Evolutionary conservation across 2,797 vertebrate genomes (phyloP).

Genomic region (Alca torda): DNA sequence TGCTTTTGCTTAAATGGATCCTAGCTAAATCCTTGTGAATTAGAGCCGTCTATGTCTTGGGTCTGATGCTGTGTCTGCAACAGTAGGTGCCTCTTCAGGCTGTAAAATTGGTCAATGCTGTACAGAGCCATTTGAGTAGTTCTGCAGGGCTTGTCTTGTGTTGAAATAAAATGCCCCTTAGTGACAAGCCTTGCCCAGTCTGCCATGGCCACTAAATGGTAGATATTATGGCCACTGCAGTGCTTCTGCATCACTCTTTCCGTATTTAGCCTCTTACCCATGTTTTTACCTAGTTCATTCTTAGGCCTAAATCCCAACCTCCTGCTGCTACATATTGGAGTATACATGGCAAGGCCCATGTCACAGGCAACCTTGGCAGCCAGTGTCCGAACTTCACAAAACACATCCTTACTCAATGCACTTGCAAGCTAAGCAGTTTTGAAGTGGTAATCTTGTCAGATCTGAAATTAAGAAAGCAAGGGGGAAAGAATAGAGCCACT

Average conservation of each 20-base stretch:
- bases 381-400: background rate
- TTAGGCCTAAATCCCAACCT: background rate
- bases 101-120: background rate
- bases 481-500: background rate
- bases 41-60: background rate
- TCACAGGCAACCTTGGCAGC: background rate
- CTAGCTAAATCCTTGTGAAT: background rate
- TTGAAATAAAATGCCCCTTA: background rate
- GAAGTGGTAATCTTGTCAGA: background rate
- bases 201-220: background rate
- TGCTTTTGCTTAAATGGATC: background rate
- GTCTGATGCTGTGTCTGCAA: background rate
- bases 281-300: background rate
- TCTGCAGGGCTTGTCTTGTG: background rate
- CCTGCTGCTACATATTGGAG: background rate
- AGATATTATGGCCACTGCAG: background rate
- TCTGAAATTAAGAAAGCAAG: background rate
- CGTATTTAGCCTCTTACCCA: background rate
- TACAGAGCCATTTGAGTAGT: background rate
- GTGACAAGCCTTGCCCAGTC: background rate
- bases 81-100: background rate
- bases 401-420: background rate
- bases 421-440: background rate
- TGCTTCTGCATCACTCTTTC: background rate
- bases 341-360: background rate